Evolutionary conservation across 2,888 invertebrate genomes (phyloP).

Genomic region (Kryphioiulus occultus): DNA sequence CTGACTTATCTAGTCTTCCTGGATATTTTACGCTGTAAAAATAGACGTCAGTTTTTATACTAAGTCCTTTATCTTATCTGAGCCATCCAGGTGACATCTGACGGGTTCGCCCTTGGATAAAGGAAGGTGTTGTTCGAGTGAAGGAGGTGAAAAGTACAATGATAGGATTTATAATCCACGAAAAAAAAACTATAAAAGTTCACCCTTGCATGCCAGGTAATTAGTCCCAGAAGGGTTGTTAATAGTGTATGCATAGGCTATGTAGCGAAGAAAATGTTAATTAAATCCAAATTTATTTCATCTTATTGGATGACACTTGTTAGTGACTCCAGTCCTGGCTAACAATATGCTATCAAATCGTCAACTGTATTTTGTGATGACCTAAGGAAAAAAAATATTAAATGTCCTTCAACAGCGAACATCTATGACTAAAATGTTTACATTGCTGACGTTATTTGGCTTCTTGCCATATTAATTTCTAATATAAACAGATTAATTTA

Average conservation of each 20-base stretch:
- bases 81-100: slow-evolving; percentile 2
- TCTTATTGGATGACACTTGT: neutral
- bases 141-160: slow-evolving; percentile 35
- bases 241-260: too few relatives aligned
- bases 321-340: too few relatives aligned
- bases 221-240: neutral
- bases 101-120: slow-evolving; percentile 11
- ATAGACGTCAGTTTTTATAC: neutral
- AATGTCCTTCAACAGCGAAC: too few relatives aligned
- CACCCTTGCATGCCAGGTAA: neutral
- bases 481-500: too few relatives aligned
- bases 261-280: too few relatives aligned
- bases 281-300: neutral
- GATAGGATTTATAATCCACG: neutral
- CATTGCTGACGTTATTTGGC: too few relatives aligned
- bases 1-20: neutral
- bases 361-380: too few relatives aligned
- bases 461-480: too few relatives aligned
- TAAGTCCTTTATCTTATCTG: neutral
- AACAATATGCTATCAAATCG: too few relatives aligned
- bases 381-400: too few relatives aligned
- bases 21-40: neutral
- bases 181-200: neutral
- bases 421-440: too few relatives aligned
- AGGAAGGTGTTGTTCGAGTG: neutral